Evolutionary conservation across 2,888 invertebrate genomes (phyloP), one percentile per base, ranked within the genome.

Genomic region (Drosophila affinis): DNA sequence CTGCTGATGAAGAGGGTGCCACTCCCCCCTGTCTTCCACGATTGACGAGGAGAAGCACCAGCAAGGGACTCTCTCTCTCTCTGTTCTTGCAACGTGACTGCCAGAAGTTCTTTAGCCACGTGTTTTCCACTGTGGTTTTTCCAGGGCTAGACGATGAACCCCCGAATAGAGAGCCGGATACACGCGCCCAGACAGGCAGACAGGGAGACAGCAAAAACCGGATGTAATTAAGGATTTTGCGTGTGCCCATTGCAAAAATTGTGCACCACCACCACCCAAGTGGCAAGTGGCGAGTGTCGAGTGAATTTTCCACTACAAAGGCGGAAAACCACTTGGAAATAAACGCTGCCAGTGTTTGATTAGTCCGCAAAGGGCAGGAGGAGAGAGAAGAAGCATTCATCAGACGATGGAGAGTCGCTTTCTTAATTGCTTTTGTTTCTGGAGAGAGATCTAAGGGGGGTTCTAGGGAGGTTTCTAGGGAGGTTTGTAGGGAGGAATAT

Each of bases 161-260:
- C 44, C 9, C 29, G 58, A 10, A 58, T 39, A 69, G 49, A 63
- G 49, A 63, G 21, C 70, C 87, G 82, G 82, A 82, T 72, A 84
- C 83, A 84, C 83, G 83, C 86, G 80, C 78, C 34, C 39, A 39
- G 39, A 39, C 39, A 39, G 82, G 77, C 83, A 70, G 80, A 39
- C 39, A 14, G 39, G 14, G 14, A 79, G 83, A 79, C 83, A 72
- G 80, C 14, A 39, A 39, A 80, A 77, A 84, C 79, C 83, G 83
- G 83, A 84, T 84, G 83, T 84, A 84, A 84, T 84, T 84, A 84
- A 84, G 83, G 80, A 84, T 87, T 84, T 83, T 84, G 84, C 80
- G 86, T 87, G 83, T 62, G 75, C 74, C 75, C 72, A 57, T 57
- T 67, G 65, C 65, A 69, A 51, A 70, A 69, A 61, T 54, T 61